Conservation (phyloP, 2,888 invertebrate genomes). For the Brassicogethes aeneus region DNA sequence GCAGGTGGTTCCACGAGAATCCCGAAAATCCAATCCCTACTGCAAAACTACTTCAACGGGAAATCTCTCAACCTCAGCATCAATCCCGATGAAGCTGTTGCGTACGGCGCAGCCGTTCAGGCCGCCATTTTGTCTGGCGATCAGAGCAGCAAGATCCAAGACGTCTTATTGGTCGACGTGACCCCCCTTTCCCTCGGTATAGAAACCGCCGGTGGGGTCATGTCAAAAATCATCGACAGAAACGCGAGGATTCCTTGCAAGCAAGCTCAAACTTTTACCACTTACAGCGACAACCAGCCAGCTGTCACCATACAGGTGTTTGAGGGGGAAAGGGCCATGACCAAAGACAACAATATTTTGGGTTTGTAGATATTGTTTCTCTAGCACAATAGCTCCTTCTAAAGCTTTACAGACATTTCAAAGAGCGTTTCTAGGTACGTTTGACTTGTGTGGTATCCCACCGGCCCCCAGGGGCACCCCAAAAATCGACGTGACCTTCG, state of each 20-base stretch:
- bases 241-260: slow-evolving; percentile 65
- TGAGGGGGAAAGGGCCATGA: slow-evolving; percentile 50
- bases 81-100: slow-evolving; percentile 75
- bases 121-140: slow-evolving; percentile 64
- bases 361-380: no score
- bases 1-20: slow-evolving; percentile 68
- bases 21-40: slow-evolving; percentile 66
- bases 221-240: slow-evolving; percentile 59
- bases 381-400: no score
- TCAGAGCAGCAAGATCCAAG: slow-evolving; percentile 48
- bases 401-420: background rate
- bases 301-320: slow-evolving; percentile 65
- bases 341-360: slow-evolving; percentile 46
- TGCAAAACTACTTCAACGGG: slow-evolving; percentile 68
- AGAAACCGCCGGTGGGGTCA: slow-evolving; percentile 37
- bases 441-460: slow-evolving; percentile 46
- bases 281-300: slow-evolving; percentile 73
- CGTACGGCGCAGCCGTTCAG: slow-evolving; percentile 68
- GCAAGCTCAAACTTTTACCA: slow-evolving; percentile 65
- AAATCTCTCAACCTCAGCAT: slow-evolving; percentile 65
- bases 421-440: slow-evolving; percentile 32
- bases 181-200: slow-evolving; percentile 43
- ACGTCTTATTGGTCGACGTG: slow-evolving; percentile 51
- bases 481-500: slow-evolving; percentile 54
- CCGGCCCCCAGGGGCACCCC: slow-evolving; percentile 47